Conservation (phyloP, 2,888 invertebrate genomes). For the Spodoptera littoralis region DNA sequence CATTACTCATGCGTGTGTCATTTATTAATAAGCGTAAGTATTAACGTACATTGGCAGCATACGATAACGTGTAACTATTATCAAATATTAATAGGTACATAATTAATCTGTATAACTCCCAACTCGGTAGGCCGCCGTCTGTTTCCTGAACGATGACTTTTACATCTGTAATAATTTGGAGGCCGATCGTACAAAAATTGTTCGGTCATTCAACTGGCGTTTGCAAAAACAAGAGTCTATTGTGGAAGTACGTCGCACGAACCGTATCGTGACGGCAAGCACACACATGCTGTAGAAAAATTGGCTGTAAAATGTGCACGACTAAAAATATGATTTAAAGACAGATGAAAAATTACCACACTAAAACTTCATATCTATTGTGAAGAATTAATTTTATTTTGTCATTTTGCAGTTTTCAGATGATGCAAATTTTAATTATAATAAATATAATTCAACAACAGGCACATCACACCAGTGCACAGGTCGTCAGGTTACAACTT, state of each 20-base stretch:
- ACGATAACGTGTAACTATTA: slow-evolving; percentile 16
- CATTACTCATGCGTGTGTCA: slow-evolving; percentile 83
- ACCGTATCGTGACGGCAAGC: slow-evolving; percentile 59
- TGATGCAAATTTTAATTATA: slow-evolving; percentile 7
- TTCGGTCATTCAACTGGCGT: slow-evolving; percentile 74
- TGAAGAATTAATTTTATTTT: no score
- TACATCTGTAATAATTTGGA: slow-evolving; percentile 61
- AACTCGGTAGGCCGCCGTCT: slow-evolving; percentile 30
- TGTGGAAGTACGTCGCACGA: slow-evolving; percentile 76
- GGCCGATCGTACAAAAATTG: slow-evolving; percentile 76
- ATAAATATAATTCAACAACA: slow-evolving; percentile 26
- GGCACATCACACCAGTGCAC: slow-evolving; percentile 41
- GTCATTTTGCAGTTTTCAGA: no score
- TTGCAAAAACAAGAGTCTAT: slow-evolving; percentile 79
- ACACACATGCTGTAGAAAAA: slow-evolving; percentile 52
- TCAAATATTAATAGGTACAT: neutral
- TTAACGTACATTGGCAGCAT: slow-evolving; percentile 37
- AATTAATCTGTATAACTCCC: slow-evolving; percentile 10
- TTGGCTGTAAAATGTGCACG: slow-evolving; percentile 16
- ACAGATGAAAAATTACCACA: neutral
- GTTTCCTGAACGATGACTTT: slow-evolving; percentile 46
- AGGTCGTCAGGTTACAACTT: slow-evolving; percentile 56
- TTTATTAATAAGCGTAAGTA: slow-evolving; percentile 75
- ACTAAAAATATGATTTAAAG: slow-evolving; percentile 1
- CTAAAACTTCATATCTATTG: no score